A percentile compares a stretch with the other conserved stretches of the same genome.
Evolutionary conservation across 2,888 invertebrate species (phyloP).

Genomic region (Acanthoscelides obtectus): DNA sequence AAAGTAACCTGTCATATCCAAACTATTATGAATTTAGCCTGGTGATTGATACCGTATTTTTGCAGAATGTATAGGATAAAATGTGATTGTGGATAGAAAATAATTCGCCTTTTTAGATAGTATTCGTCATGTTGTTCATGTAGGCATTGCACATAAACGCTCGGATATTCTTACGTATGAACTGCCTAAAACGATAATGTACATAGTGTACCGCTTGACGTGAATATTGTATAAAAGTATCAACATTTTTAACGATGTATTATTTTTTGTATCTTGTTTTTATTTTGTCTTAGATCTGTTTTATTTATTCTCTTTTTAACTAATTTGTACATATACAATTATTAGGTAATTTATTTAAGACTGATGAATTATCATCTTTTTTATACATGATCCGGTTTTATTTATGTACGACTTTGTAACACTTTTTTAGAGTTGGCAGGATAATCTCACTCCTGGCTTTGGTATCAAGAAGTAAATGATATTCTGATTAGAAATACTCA

Average conservation of each 20-base stretch:
- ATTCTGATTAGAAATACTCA: no score
- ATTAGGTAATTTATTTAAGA: slow-evolving; percentile 43
- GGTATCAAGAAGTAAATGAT: no score
- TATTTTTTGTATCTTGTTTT: not conserved
- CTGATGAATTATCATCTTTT: slow-evolving; percentile 41
- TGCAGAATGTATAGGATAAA: not conserved
- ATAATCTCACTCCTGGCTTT: no score
- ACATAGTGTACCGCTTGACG: slow-evolving; percentile 13
- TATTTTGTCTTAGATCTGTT: not conserved
- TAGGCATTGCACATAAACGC: slow-evolving; percentile 15
- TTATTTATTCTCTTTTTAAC: slow-evolving; percentile 16
- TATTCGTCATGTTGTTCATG: slow-evolving; percentile 21
- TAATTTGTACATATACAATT: slow-evolving; percentile 36
- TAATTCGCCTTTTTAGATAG: not conserved
- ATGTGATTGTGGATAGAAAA: not conserved
- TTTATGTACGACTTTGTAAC: slow-evolving; percentile 16
- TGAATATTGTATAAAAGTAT: not conserved
- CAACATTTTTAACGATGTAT: not conserved
- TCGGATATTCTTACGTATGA: slow-evolving; percentile 6
- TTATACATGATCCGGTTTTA: slow-evolving; percentile 31
- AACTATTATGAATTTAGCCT: not conserved
- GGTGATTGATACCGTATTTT: not conserved
- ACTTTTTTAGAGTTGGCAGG: not conserved
- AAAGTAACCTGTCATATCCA: no score
- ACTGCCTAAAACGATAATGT: slow-evolving; percentile 25